phyloP scores from a whole-genome alignment of 2,797 vertebrate species.

The Hippoglossus hippoglossus region DNA sequence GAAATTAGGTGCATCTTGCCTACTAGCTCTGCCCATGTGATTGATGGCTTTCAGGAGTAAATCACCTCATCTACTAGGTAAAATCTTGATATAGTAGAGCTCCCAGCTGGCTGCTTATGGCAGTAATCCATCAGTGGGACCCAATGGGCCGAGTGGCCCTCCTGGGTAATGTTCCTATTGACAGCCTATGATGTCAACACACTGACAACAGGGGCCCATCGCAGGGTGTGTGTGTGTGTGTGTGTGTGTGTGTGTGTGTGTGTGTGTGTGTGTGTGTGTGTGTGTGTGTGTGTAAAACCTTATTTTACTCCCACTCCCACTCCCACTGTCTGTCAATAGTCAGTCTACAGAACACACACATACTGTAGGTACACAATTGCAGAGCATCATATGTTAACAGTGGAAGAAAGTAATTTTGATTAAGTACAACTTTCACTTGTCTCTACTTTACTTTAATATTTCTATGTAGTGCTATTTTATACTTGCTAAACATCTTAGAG shows the following conservation, averaged over 20 bases:
- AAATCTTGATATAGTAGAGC: conserved; percentile 81
- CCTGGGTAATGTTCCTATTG: conserved; percentile 83
- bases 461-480: no score
- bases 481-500: not conserved
- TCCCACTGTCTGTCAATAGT: conserved; percentile 33
- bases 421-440: no score
- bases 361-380: not conserved
- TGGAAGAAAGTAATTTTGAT: not conserved
- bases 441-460: not conserved
- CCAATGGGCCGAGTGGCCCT: conserved; percentile 78
- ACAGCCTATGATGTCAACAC: conserved; percentile 80
- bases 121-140: conserved; percentile 81
- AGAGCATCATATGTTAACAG: not conserved
- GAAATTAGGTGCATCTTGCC: conserved; percentile 74
- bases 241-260: conserved; percentile 17
- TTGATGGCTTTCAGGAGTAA: conserved; percentile 81
- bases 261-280: conserved; percentile 17
- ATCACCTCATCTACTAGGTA: conserved; percentile 83
- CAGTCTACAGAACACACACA: conserved; percentile 33
- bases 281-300: conserved; percentile 20
- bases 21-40: conserved; percentile 64
- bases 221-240: conserved; percentile 17
- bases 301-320: conserved; percentile 40
- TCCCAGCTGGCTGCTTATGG: conserved; percentile 81
- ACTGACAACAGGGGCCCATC: conserved; percentile 64